Base-by-base conservation (phyloP, 2,113 vertebrate genomes). In the Pituophis catenifer region DNA sequence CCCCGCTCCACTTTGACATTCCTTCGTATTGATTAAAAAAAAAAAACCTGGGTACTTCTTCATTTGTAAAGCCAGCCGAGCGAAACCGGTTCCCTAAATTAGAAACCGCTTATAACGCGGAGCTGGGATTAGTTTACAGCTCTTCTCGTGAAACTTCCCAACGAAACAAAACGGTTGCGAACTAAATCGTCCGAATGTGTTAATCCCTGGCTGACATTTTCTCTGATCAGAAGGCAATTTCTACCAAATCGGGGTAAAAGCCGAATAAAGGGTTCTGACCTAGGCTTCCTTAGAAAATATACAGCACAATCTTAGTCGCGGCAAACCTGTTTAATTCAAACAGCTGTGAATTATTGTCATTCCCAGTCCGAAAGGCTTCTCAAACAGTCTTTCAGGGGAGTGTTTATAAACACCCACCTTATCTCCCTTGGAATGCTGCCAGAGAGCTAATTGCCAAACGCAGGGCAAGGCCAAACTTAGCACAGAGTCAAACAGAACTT, bases 1-100 rank as follows among this genome's bases (percentile, higher is more conserved):
- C 96, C 93, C 33, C 8, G 5, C 29, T 92, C 57, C n/a, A 85
- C 50, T 95, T 95, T 89, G 50, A 94, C 90, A 19, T 95, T 50
- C 24, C n/a, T 96, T 3, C 48, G 5, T 0, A 0, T 91, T 91
- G 87, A 55, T 93, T 95, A 86, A 95, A 94, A 90, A 10, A 38
- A 38, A 57, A 57, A 21, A 0, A 44, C 38, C 26, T 94, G 33
- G 85, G 75, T 91, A 92, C 23, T 57, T 93, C 48, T 90, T 95
- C 95, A 95, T 95, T 89, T 94, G 90, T 94, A 89, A 96, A 97
- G 93, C 59, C 94, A 50, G 29, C 91, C 93, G 93, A 93, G 55
- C 94, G 94, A 94, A 96, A 55, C 94, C 24, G 38, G 89, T 55
- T 0, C 0, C 13, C n/a, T 88, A 88, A 96, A 94, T 94, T 94